Evolutionary conservation across 2,888 invertebrate genomes (phyloP).

Genomic region (Serrognathus titanus): DNA sequence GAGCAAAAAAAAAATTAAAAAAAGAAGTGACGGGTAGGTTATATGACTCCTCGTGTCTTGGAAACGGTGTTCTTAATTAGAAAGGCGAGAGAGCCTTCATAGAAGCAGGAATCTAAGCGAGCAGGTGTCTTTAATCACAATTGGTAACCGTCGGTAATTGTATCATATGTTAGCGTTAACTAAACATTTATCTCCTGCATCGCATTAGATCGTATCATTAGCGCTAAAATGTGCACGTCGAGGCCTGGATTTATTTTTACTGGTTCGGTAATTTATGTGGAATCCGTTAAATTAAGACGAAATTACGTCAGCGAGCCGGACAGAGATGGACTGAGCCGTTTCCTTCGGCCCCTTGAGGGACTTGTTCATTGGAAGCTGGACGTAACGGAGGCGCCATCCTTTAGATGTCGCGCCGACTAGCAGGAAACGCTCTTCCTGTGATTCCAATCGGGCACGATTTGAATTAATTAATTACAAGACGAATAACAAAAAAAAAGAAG

Average conservation of each 20-base stretch:
- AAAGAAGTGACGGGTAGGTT: too few relatives aligned
- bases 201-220: slow-evolving; percentile 3
- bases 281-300: neutral
- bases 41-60: too few relatives aligned
- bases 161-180: neutral
- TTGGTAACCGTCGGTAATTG: slow-evolving; percentile 2
- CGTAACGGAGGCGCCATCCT: neutral
- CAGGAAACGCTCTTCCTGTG: too few relatives aligned
- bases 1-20: too few relatives aligned
- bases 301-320: neutral
- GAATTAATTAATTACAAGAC: too few relatives aligned
- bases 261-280: neutral
- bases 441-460: too few relatives aligned
- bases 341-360: neutral
- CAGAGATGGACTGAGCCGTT: neutral
- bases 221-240: slow-evolving; percentile 2
- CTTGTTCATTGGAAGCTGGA: neutral
- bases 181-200: neutral
- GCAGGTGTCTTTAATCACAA: slow-evolving; percentile 1
- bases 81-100: too few relatives aligned
- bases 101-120: neutral
- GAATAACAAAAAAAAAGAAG: too few relatives aligned
- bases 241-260: too few relatives aligned
- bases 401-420: too few relatives aligned
- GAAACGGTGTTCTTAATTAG: too few relatives aligned